Conservation (phyloP, 2,888 invertebrate genomes). For the Therioaphis trifolii region DNA sequence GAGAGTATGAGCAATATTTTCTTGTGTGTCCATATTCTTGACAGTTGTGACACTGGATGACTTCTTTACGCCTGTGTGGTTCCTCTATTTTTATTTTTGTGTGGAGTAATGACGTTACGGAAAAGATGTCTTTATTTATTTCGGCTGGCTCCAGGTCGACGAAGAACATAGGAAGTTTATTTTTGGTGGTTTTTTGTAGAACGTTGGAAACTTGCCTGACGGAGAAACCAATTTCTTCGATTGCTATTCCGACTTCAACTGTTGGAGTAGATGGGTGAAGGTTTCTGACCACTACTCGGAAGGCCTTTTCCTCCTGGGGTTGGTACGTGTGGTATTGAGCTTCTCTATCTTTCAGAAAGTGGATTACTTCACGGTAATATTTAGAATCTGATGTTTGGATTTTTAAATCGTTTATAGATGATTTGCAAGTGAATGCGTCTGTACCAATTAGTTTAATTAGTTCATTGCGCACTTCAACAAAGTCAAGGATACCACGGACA, state of each 20-base stretch:
- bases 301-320: too few relatives aligned
- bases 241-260: neutral
- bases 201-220: conserved; percentile 6
- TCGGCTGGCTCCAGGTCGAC: conserved; percentile 2
- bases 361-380: neutral
- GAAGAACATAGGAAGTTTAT: neutral
- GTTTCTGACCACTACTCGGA: too few relatives aligned
- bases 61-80: too few relatives aligned
- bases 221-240: neutral
- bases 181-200: neutral
- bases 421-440: conserved; percentile 1
- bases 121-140: neutral
- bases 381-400: neutral
- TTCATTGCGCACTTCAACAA: neutral
- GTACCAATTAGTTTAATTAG: neutral
- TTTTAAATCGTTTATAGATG: conserved; percentile 8
- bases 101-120: too few relatives aligned
- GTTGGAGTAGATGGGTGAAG: too few relatives aligned
- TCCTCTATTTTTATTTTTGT: too few relatives aligned
- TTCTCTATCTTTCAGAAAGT: too few relatives aligned
- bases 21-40: too few relatives aligned
- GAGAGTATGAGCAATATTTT: too few relatives aligned
- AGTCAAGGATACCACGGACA: neutral
- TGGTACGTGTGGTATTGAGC: too few relatives aligned
- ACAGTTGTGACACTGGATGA: too few relatives aligned